Percentiles rank a stretch among this genome's conserved stretches.
Conservation (phyloP, 2,888 invertebrate species). For the Odontocolon sp. region DNA sequence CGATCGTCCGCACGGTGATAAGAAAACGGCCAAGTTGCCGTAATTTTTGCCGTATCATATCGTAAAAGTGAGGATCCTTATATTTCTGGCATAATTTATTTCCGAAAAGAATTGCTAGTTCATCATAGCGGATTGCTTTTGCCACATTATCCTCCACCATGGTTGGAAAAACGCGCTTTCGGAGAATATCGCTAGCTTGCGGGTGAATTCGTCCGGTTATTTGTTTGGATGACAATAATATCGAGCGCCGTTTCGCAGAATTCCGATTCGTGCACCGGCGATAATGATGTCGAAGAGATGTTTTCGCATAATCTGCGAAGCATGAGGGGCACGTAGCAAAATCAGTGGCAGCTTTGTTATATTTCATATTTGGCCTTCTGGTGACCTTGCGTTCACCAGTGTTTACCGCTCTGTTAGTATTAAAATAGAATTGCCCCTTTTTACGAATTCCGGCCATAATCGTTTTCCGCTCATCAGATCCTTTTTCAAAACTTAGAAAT, state of each 20-base stretch:
- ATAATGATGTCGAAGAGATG: constrained; percentile 32
- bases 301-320: constrained; percentile 28
- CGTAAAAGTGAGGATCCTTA: constrained; percentile 38
- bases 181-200: constrained; percentile 18
- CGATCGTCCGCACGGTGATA: constrained; percentile 6
- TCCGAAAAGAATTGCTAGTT: constrained; percentile 42
- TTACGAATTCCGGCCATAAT: constrained; percentile 46
- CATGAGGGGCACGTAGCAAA: constrained; percentile 48
- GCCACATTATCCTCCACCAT: constrained; percentile 36
- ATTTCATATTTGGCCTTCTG: constrained; percentile 34
- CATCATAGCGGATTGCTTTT: constrained; percentile 47
- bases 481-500: constrained; percentile 27
- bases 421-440: constrained; percentile 37
- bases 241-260: background rate
- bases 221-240: constrained; percentile 9
- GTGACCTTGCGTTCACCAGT: constrained; percentile 37
- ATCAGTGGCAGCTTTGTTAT: constrained; percentile 28
- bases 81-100: constrained; percentile 53
- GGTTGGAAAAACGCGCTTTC: constrained; percentile 38
- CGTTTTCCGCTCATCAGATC: constrained; percentile 20
- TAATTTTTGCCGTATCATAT: constrained; percentile 50
- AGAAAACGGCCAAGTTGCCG: constrained; percentile 50
- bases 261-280: constrained; percentile 23
- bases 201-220: constrained; percentile 39
- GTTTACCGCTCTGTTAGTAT: constrained; percentile 24